A percentile compares a stretch with the other conserved stretches of the same genome.
Evolutionary conservation across 1,140 invertebrate genomes (phyloP).

Genomic region (Aradophagus sp.): DNA sequence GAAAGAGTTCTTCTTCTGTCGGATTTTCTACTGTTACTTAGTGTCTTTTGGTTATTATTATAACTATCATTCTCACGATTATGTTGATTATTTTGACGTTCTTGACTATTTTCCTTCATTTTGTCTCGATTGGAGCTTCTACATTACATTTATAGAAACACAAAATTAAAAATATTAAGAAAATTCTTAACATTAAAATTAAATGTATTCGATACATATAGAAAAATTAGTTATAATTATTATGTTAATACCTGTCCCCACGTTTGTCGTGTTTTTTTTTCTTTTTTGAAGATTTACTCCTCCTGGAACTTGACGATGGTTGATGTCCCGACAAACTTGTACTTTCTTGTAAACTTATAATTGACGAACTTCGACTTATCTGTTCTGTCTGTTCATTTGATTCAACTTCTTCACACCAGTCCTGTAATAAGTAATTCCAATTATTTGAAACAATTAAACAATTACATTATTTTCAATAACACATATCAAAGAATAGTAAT

Average conservation of each 20-base stretch:
- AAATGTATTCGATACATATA: no score
- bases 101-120: constrained; percentile 66
- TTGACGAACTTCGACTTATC: constrained; percentile 76
- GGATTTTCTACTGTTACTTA: constrained; percentile 61
- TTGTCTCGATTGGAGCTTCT: constrained; percentile 68
- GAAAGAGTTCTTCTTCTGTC: constrained; percentile 62
- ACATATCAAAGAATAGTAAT: not conserved
- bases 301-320: constrained; percentile 40
- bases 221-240: no score
- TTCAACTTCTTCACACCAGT: constrained; percentile 78
- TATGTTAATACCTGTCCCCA: constrained; percentile 61
- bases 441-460: constrained; percentile 23
- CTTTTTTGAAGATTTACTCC: constrained; percentile 55
- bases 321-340: constrained; percentile 62
- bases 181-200: constrained; percentile 1
- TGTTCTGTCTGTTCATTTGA: constrained; percentile 72
- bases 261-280: constrained; percentile 65
- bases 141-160: constrained; percentile 29
- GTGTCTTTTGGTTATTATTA: constrained; percentile 70
- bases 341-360: constrained; percentile 75
- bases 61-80: constrained; percentile 70
- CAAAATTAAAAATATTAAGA: constrained; percentile 9
- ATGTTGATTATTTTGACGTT: constrained; percentile 72
- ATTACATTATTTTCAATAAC: not conserved
- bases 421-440: constrained; percentile 59